These are phyloP conservation scores for Lamellibrachia satsuma DNA, from an alignment of 2,888 invertebrate genomes.

Conservation along the genomic window DNA sequence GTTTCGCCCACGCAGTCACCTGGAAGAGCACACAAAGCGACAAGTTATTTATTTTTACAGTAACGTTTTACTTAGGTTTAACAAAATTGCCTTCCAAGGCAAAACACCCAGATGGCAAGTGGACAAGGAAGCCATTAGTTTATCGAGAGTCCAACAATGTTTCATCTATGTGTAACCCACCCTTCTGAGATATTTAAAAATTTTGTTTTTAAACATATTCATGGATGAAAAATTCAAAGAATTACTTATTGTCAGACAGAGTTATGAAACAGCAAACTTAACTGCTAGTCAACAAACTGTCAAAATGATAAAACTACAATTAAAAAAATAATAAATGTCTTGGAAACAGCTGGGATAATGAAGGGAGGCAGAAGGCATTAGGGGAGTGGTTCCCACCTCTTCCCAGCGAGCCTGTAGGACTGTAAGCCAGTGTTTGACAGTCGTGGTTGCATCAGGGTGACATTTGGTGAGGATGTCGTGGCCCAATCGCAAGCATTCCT, in stretches of 20 bases:
- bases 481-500: conserved; percentile 76
- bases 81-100: no score
- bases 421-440: conserved; percentile 98
- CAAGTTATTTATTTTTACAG: not conserved
- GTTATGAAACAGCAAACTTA: not conserved
- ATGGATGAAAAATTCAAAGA: not conserved
- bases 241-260: not conserved
- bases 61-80: no score
- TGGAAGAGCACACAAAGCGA: conserved; percentile 5
- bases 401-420: conserved; percentile 93
- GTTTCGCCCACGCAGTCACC: conserved; percentile 86
- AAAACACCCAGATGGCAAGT: no score
- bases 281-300: not conserved
- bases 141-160: no score
- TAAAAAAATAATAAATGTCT: not conserved
- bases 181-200: no score
- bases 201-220: not conserved
- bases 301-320: not conserved
- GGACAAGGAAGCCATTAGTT: no score
- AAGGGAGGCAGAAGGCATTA: not conserved
- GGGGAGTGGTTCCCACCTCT: conserved; percentile 49
- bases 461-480: conserved; percentile 88
- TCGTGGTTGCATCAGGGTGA: conserved; percentile 96
- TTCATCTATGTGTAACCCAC: no score
- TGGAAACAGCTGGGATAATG: not conserved